A percentile compares a stretch with the other conserved stretches of the same genome.
These are phyloP conservation scores for Drosophila meridionalis DNA, from an alignment of 2,888 invertebrate genomes.

Conservation along the genomic window DNA sequence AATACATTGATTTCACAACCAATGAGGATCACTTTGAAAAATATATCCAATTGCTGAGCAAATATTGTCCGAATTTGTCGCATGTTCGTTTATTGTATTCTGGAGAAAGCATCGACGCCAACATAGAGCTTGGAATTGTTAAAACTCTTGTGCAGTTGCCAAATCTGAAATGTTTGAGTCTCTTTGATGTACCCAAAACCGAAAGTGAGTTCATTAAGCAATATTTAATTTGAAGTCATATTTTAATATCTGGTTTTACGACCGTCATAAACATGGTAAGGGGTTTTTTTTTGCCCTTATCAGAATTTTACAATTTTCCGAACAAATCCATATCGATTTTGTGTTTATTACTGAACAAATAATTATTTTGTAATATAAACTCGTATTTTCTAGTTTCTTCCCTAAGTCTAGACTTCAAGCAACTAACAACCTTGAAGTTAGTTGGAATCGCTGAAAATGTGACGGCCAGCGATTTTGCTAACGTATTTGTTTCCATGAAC, in stretches of 20 bases:
- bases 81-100: slow-evolving; percentile 32
- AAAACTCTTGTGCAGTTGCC: slow-evolving; percentile 18
- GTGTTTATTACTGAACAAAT: neutral
- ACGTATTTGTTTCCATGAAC: slow-evolving; percentile 11
- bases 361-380: neutral
- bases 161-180: slow-evolving; percentile 23
- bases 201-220: slow-evolving; percentile 22
- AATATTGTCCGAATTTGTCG: slow-evolving; percentile 30
- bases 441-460: slow-evolving; percentile 15
- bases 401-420: slow-evolving; percentile 7
- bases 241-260: neutral
- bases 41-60: slow-evolving; percentile 11
- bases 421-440: slow-evolving; percentile 28
- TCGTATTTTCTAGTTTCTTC: slow-evolving; percentile 11
- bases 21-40: slow-evolving; percentile 16
- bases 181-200: slow-evolving; percentile 3
- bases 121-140: slow-evolving; percentile 16
- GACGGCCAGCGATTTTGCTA: slow-evolving; percentile 3
- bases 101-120: slow-evolving; percentile 12
- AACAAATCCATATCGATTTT: too few relatives aligned
- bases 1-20: slow-evolving; percentile 33
- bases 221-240: neutral
- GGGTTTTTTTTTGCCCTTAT: slow-evolving; percentile 9
- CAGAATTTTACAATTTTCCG: neutral
- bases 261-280: neutral